Base-by-base conservation (phyloP, 2,888 invertebrate genomes). In the Thera britannica region DNA sequence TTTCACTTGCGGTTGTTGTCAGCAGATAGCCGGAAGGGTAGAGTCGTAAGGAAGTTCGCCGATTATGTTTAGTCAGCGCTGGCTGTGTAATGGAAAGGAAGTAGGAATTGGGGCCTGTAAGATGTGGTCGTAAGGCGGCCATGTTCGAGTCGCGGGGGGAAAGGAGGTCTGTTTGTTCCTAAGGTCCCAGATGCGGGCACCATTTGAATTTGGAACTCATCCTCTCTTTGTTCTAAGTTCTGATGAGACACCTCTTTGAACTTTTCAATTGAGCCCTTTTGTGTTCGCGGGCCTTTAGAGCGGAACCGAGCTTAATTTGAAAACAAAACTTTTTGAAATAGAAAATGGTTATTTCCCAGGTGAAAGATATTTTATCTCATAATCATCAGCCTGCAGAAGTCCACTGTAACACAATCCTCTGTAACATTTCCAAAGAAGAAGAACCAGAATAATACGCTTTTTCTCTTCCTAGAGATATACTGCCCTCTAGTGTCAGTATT, bases 31-130 rank as follows among this genome's bases (percentile, higher is more conserved):
- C 90, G 92, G 91, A 93, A 92, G 92, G 93, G 93, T 92, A 91
- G 83, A 92, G 90, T 90, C 93, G 93, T 93, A 93, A 93, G 93
- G 93, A 93, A 93, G 92, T 93, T 92, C 89, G 87, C 83, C 92
- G 93, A 93, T 93, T 93, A 93, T 93, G 93, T 93, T 92, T 91
- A 93, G 93, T 92, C 92, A 92, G 93, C 90, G 86, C 81, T 89
- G 84, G 84, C 86, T 86, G 86, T 83, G 89, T 90, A 93, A 93
- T 93, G 92, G 92, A 90, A 93, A 93, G 93, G 92, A 93, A 93
- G 93, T 92, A 88, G 92, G 85, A 90, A 92, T 92, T 88, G 90
- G 92, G 92, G 90, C 90, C 91, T 90, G 92, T 93, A 93, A 93
- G 93, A 93, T 92, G 92, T 86, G 92, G 91, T 91, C 88, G 90